Conservation (phyloP, 2,888 invertebrate genomes). For the Gerris lacustris region DNA sequence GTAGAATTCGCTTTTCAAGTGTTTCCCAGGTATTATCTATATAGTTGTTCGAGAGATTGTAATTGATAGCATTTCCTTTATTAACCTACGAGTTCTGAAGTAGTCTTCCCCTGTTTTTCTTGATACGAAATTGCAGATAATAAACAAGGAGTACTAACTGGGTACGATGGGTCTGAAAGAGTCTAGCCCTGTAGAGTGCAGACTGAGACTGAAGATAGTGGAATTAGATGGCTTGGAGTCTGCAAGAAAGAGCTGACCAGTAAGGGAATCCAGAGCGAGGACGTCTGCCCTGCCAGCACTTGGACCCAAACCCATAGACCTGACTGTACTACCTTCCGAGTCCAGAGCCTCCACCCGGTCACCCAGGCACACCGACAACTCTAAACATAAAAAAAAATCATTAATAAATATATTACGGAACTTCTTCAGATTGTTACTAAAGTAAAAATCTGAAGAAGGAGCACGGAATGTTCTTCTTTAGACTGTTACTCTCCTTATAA, state of each 20-base stretch:
- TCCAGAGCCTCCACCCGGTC: neutral
- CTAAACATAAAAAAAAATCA: neutral
- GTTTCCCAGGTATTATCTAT: too few species aligned
- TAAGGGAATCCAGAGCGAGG: slow-evolving; percentile 21
- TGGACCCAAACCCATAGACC: slow-evolving; percentile 4
- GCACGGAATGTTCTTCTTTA: too few species aligned
- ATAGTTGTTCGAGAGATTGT: too few species aligned
- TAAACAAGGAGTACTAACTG: neutral
- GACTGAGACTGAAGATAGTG: slow-evolving; percentile 23
- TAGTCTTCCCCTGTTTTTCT: too few species aligned
- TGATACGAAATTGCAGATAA: neutral
- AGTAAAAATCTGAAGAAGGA: too few species aligned
- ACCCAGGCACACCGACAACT: neutral
- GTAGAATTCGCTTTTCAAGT: too few species aligned
- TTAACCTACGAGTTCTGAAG: too few species aligned
- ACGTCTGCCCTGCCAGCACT: slow-evolving; percentile 8
- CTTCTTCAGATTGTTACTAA: too few species aligned
- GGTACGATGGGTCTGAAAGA: neutral
- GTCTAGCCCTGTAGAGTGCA: neutral
- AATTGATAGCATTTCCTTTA: too few species aligned
- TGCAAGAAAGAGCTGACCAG: slow-evolving; percentile 22
- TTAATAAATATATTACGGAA: neutral
- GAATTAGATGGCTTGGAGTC: slow-evolving; percentile 18
- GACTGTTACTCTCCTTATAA: too few species aligned
- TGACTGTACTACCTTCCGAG: neutral